These are phyloP conservation scores for Thalassoma bifasciatum DNA, from an alignment of 2,113 vertebrate species.

Conservation along the genomic window DNA sequence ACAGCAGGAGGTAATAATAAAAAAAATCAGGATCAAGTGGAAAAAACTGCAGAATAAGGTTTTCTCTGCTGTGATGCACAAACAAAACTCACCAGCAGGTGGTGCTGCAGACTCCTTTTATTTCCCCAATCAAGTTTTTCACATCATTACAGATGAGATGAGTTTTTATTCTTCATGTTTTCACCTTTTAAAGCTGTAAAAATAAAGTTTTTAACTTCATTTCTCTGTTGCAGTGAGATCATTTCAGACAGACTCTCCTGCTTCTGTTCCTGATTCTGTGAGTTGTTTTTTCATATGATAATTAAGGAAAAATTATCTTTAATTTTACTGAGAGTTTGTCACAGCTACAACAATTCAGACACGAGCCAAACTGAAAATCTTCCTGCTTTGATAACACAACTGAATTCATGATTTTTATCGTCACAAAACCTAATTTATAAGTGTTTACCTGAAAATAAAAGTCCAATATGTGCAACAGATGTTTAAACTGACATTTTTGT, in stretches of 20 bases:
- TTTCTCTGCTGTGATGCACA: neutral
- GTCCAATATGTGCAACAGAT: no score
- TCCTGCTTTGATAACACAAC: neutral
- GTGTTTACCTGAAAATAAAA: no score
- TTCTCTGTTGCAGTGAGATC: constrained; percentile 40
- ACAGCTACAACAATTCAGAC: neutral
- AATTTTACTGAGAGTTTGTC: neutral
- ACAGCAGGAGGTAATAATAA: constrained; percentile 45
- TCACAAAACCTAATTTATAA: no score
- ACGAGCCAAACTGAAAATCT: neutral
- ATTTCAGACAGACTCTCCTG: neutral
- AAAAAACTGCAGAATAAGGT: neutral
- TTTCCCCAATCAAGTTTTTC: neutral
- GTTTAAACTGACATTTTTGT: no score
- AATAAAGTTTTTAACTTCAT: neutral
- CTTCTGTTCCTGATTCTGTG: constrained; percentile 30
- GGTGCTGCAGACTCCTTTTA: constrained; percentile 32
- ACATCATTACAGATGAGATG: neutral
- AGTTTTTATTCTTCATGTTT: neutral
- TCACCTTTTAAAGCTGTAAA: neutral
- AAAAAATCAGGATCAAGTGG: no score
- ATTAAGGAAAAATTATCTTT: neutral
- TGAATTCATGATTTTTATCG: neutral
- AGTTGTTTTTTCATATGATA: constrained; percentile 23
- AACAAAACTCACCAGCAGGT: constrained; percentile 44